A percentile compares a stretch with the other conserved stretches of the same genome.
Conservation (phyloP, 2,113 vertebrate species). For the Bubo scandiacus region DNA sequence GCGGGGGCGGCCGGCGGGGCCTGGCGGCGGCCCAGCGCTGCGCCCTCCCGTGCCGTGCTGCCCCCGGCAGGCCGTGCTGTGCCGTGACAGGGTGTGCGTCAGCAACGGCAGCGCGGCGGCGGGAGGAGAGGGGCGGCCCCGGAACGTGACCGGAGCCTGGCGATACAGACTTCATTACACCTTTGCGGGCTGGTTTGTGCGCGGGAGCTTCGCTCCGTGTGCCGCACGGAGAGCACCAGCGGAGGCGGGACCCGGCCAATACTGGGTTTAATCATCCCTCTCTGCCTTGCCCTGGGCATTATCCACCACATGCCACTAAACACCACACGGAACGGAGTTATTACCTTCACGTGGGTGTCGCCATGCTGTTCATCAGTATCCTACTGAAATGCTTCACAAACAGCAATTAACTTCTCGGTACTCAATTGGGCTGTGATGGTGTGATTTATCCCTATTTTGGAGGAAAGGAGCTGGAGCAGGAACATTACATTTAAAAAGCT, state of each 20-base stretch:
- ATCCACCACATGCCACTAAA: neutral
- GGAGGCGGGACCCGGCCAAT: neutral
- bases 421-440: neutral
- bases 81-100: too few species aligned
- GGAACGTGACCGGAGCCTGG: too few species aligned
- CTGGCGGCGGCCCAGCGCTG: too few species aligned
- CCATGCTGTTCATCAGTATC: neutral
- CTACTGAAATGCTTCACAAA: neutral
- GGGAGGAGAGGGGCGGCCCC: too few species aligned
- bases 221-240: neutral
- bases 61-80: too few species aligned
- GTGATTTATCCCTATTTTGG: neutral
- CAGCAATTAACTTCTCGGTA: neutral
- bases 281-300: neutral
- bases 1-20: too few species aligned
- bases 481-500: neutral
- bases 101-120: too few species aligned
- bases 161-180: too few species aligned
- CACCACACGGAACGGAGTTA: neutral
- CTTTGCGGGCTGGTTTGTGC: too few species aligned
- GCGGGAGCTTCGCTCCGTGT: too few species aligned
- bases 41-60: too few species aligned
- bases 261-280: neutral
- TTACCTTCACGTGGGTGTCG: neutral
- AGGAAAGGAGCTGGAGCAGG: neutral